Percentiles rank a stretch among this genome's conserved stretches.
These are phyloP conservation scores for Petromus typicus DNA, from an alignment of 2,113 vertebrate species.

Conservation along the genomic window DNA sequence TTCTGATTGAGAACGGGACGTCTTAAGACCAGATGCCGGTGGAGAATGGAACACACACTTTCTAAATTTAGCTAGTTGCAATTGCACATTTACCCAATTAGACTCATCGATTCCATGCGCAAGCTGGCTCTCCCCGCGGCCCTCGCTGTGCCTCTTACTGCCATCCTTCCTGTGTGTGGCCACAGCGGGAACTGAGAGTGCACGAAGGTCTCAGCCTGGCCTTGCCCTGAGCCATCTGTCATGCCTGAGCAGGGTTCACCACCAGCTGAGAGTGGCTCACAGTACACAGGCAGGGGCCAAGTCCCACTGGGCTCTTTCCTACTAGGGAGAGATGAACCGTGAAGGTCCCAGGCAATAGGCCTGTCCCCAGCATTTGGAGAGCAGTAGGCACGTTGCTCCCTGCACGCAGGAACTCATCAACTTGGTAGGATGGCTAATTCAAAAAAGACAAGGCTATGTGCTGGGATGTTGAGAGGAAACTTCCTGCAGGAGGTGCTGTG, in stretches of 20 bases:
- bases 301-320: neutral
- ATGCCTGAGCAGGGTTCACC: fast-evolving
- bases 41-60: neutral
- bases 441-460: neutral
- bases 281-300: neutral
- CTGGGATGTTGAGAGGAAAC: neutral
- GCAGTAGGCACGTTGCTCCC: neutral
- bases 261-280: neutral
- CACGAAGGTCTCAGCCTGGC: neutral
- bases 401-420: neutral
- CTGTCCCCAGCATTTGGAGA: fast-evolving
- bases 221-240: neutral
- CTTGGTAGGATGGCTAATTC: neutral
- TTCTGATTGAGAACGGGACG: slow-evolving; percentile 64
- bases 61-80: slow-evolving; percentile 72
- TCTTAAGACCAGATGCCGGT: slow-evolving; percentile 77
- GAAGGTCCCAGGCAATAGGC: neutral
- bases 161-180: neutral
- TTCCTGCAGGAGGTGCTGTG: neutral
- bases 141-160: neutral
- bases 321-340: neutral
- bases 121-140: neutral
- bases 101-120: neutral
- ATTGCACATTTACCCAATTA: slow-evolving; percentile 67
- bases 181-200: neutral